Evolutionary conservation across 2,113 vertebrate genomes (phyloP).

Genomic region (Sturnus vulgaris): DNA sequence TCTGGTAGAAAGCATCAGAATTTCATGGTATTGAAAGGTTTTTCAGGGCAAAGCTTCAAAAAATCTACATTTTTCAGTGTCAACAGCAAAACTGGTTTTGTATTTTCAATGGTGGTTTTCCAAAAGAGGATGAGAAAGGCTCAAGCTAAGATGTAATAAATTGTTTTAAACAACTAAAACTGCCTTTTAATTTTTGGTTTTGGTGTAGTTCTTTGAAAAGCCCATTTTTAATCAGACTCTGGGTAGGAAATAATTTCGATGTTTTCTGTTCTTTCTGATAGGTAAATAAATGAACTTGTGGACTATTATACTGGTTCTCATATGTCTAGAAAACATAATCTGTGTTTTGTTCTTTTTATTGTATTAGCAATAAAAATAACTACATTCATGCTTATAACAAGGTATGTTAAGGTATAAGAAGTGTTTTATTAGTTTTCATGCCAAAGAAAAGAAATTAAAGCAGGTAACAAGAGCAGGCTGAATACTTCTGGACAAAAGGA

Average conservation of each 20-base stretch:
- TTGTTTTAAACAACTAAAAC: neutral
- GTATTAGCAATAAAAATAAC: neutral
- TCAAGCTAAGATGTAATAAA: neutral
- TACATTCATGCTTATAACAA: neutral
- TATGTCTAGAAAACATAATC: neutral
- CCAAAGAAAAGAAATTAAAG: slow-evolving; percentile 11
- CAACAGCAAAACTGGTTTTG: neutral
- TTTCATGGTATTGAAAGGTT: neutral
- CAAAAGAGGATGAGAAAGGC: neutral
- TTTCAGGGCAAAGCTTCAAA: neutral
- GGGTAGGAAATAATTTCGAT: neutral
- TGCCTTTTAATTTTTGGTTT: neutral
- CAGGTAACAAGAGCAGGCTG: slow-evolving; percentile 23
- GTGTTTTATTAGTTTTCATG: slow-evolving; percentile 7
- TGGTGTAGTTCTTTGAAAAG: neutral
- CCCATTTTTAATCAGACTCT: neutral
- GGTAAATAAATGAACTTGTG: neutral
- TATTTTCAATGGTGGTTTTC: neutral
- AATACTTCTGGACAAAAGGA: slow-evolving; percentile 58
- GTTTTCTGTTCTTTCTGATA: neutral
- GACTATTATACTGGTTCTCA: neutral
- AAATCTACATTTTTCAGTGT: neutral
- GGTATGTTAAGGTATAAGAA: neutral
- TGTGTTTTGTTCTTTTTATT: neutral
- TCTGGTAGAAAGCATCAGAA: neutral